Evolutionary conservation across 2,888 invertebrate species (phyloP).

Genomic region (Amiota communis): DNA sequence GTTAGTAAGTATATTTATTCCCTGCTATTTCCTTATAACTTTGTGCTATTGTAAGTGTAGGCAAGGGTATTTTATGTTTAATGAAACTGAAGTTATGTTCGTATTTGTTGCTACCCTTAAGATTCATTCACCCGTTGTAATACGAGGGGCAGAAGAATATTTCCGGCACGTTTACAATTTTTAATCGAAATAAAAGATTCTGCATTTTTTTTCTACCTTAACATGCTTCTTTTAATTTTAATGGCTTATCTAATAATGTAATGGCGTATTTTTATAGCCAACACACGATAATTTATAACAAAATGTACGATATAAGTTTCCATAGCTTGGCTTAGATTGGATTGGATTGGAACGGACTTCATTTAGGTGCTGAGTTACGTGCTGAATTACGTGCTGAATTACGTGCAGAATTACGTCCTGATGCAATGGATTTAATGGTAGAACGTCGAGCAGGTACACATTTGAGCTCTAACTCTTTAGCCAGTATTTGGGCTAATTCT

Average conservation of each 20-base stretch:
- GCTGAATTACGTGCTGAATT: too few relatives aligned
- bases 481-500: constrained; percentile 4
- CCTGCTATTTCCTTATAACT: too few relatives aligned
- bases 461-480: not conserved
- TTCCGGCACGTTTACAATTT: constrained; percentile 5
- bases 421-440: not conserved
- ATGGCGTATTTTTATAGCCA: not conserved
- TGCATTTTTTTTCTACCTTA: not conserved
- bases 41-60: too few relatives aligned
- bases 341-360: too few relatives aligned
- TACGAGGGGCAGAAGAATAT: not conserved
- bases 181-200: constrained; percentile 20
- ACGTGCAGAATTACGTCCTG: not conserved
- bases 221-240: not conserved
- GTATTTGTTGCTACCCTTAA: constrained; percentile 8
- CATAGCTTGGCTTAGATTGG: not conserved
- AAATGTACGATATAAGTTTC: not conserved
- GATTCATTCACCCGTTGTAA: not conserved
- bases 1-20: too few relatives aligned
- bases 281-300: constrained; percentile 7
- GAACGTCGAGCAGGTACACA: not conserved
- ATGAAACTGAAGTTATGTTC: too few relatives aligned
- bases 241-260: constrained; percentile 14
- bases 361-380: too few relatives aligned
- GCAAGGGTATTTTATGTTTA: too few relatives aligned